Base-by-base conservation (phyloP, 2,888 invertebrate species). In the Metacarcinus magister region DNA sequence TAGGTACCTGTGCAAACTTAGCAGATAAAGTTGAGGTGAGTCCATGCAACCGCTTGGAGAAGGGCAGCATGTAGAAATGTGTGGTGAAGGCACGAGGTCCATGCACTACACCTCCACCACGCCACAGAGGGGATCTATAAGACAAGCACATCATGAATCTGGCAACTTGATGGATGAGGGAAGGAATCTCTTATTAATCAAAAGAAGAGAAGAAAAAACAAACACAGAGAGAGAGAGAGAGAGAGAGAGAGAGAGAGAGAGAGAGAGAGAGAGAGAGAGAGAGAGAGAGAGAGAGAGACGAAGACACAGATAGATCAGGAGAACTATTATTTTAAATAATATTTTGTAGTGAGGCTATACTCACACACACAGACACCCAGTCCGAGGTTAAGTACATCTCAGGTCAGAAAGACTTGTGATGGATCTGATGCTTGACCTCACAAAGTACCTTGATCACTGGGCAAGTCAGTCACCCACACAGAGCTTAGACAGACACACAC, bases 21-120 rank as follows among this genome's bases (percentile, higher is more conserved):
- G 99, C 98, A 0, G 99, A 99, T 89, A 99, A 98, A 0, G 98
- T 98, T 13, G 98, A 98, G 19, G 98, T 98, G 10, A 99, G 98
- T 0, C 99, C 99, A 96, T 98, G 97, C 0, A 99, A 98, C 97
- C 99, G 98, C 7, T 98, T 97, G 97, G 98, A 98, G 97, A 98
- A 98, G 0, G 99, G 99, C 92, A 99, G 97, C 99, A 99, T 99
- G 97, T 98, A 99, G 97, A 99, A 99, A 97, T 99, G 98, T 0
- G 99, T 98, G 89, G 98, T 98, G 0, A 99, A 99, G 0, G 99
- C 99, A 89, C 99, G 98, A 0, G 99, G 99, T 0, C 99, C 99
- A 97, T 99, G 99, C 7, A 98, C 98, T 92, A 98, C 97, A 92
- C 99, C 99, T 97, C 99, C 99, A 0, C 98, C 98, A 97, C 98